These are phyloP conservation scores for Apodemus sylvaticus DNA, from an alignment of 2,113 vertebrate genomes.

Conservation along the genomic window DNA sequence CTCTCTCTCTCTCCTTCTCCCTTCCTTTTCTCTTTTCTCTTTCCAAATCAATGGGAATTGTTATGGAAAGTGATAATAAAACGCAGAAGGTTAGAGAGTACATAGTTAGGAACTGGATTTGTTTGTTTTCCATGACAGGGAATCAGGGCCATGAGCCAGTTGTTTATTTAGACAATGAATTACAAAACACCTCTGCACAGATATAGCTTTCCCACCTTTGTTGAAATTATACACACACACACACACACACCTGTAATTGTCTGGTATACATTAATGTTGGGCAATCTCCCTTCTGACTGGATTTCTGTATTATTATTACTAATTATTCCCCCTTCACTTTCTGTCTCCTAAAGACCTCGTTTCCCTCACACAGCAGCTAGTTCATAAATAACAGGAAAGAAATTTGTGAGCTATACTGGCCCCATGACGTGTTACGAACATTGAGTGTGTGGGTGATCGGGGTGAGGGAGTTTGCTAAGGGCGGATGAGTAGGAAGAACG, in stretches of 20 bases:
- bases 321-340: slow-evolving; percentile 26
- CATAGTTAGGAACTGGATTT: slow-evolving; percentile 67
- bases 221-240: slow-evolving; percentile 80
- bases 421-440: neutral
- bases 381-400: slow-evolving; percentile 54
- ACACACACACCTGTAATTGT: neutral
- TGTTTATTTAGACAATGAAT: slow-evolving; percentile 82
- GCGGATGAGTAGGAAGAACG: neutral
- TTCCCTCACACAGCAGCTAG: slow-evolving; percentile 21
- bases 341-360: slow-evolving; percentile 56
- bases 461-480: neutral
- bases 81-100: slow-evolving; percentile 74
- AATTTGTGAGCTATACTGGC: neutral
- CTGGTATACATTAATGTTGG: slow-evolving; percentile 72
- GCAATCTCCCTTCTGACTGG: slow-evolving; percentile 77
- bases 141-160: slow-evolving; percentile 69
- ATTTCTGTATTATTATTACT: slow-evolving; percentile 60
- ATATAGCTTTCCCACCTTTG: slow-evolving; percentile 80
- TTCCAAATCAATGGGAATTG: slow-evolving; percentile 72
- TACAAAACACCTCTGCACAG: slow-evolving; percentile 81
- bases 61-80: slow-evolving; percentile 73
- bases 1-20: slow-evolving; percentile 10
- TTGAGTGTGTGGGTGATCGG: neutral
- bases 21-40: slow-evolving; percentile 58
- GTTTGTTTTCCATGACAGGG: slow-evolving; percentile 77